Conservation (phyloP, 2,113 vertebrate genomes). For the Phoenicopterus ruber region DNA sequence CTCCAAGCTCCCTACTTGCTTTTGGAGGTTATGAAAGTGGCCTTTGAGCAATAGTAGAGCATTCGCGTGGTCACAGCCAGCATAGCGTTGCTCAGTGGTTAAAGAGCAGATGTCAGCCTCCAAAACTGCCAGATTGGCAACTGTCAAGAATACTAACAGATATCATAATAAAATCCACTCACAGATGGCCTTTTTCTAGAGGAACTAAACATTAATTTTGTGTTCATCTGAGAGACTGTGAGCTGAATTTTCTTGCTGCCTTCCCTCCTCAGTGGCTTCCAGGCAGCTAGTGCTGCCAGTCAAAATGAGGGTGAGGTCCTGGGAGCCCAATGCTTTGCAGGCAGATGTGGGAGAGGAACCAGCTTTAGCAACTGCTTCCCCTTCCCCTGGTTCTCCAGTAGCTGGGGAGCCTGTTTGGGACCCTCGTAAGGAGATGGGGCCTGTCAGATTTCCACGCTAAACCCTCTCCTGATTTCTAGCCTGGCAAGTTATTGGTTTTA, state of each 20-base stretch:
- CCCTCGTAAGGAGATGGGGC: background rate
- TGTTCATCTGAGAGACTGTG: background rate
- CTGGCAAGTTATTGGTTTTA: background rate
- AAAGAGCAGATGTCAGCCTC: constrained; percentile 23
- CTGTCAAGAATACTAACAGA: background rate
- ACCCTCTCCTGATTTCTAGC: background rate
- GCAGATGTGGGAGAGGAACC: background rate
- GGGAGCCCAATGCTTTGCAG: accelerated
- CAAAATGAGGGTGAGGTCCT: background rate
- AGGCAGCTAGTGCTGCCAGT: background rate
- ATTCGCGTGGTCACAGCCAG: background rate
- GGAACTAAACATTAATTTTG: background rate
- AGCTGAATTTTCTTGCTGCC: background rate
- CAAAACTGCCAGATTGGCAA: constrained; percentile 14
- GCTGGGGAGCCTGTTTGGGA: background rate
- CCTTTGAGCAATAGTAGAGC: background rate
- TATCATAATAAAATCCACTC: background rate
- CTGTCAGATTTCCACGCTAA: background rate
- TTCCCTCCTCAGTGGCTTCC: background rate
- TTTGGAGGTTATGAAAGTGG: background rate
- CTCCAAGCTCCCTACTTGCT: background rate
- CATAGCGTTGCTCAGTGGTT: background rate
- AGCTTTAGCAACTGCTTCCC: background rate
- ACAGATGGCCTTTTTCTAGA: constrained; percentile 21
- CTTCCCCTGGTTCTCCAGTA: background rate